phyloP scores from a whole-genome alignment of 2,113 vertebrate species.

The Uria aalge region DNA sequence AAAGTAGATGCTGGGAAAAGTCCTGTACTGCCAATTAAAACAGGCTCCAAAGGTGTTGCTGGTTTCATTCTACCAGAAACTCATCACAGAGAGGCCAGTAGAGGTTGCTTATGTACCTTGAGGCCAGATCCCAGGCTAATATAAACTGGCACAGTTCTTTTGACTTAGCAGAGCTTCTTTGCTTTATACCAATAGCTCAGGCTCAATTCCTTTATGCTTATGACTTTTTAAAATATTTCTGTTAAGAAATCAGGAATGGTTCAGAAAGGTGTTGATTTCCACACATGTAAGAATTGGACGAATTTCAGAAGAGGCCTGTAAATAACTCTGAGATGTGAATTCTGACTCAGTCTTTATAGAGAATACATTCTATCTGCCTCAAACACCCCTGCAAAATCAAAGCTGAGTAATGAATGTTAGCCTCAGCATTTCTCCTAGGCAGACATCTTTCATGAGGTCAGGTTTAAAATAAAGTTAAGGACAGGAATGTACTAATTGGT shows the following conservation, averaged over 20 bases:
- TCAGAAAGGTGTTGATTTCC: not conserved
- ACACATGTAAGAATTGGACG: not conserved
- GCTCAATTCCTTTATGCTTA: not conserved
- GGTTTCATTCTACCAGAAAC: slow-evolving; percentile 43
- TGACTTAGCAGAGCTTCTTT: not conserved
- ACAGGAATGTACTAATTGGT: not conserved
- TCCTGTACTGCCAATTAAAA: slow-evolving; percentile 56
- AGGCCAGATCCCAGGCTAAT: not conserved
- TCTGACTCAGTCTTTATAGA: not conserved
- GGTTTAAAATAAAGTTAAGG: not conserved
- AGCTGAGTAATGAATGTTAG: not conserved
- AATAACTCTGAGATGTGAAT: not conserved
- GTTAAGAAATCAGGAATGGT: not conserved
- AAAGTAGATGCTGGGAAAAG: slow-evolving; percentile 45
- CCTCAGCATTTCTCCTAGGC: not conserved
- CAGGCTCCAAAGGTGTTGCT: slow-evolving; percentile 37
- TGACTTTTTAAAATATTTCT: not conserved
- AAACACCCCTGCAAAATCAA: not conserved
- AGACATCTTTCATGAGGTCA: not conserved
- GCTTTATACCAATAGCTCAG: not conserved
- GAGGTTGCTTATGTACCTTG: slow-evolving; percentile 2
- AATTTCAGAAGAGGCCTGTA: not conserved
- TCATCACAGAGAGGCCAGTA: slow-evolving; percentile 6
- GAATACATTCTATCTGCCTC: not conserved
- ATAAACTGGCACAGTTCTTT: not conserved